Evolutionary conservation across 1,140 invertebrate species (phyloP).

Genomic region (Achatina immaculata): DNA sequence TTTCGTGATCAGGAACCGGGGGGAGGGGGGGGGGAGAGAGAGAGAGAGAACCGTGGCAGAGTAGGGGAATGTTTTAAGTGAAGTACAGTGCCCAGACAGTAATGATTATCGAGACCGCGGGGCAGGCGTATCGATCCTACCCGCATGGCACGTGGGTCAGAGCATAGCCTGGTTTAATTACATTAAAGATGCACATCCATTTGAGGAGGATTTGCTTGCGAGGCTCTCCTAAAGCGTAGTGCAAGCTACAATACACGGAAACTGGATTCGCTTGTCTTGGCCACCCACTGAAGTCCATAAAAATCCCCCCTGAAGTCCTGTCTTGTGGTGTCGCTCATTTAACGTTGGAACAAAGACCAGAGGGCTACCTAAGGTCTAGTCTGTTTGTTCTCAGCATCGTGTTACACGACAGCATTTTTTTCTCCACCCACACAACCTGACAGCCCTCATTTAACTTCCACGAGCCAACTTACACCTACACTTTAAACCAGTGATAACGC

Average conservation of each 20-base stretch:
- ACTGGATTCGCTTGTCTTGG: neutral
- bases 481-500: neutral
- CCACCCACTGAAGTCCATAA: slow-evolving; percentile 5
- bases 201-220: slow-evolving; percentile 10
- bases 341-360: neutral
- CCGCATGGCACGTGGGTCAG: slow-evolving; percentile 1
- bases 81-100: neutral
- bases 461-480: neutral
- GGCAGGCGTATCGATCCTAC: neutral
- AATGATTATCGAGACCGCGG: slow-evolving; percentile 14
- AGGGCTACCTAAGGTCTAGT: neutral
- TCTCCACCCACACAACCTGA: neutral
- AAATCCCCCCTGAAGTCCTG: neutral
- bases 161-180: neutral
- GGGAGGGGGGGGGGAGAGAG: neutral
- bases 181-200: slow-evolving; percentile 28
- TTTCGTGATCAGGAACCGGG: too few species aligned
- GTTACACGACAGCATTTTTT: neutral
- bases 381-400: neutral
- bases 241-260: neutral
- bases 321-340: neutral
- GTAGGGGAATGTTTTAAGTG: neutral
- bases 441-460: neutral
- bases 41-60: neutral
- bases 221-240: neutral